These are phyloP conservation scores for Galerucella calmariensis DNA, from an alignment of 2,888 invertebrate species.

Conservation along the genomic window DNA sequence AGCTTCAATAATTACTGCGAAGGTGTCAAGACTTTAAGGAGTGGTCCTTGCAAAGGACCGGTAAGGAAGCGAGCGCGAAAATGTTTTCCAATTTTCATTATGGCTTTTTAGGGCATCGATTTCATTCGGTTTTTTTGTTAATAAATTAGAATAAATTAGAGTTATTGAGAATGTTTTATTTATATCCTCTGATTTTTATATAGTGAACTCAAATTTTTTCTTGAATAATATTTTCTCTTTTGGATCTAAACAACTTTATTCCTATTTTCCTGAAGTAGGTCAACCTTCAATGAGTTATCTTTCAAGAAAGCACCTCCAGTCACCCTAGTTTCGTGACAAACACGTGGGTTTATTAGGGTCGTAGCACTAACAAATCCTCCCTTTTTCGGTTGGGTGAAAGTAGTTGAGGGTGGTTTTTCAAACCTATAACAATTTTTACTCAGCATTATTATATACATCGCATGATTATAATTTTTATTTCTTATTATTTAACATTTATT, in stretches of 20 bases:
- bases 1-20: conserved; percentile 36
- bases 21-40: conserved; percentile 35
- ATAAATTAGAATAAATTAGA: not conserved
- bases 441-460: too few relatives aligned
- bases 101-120: conserved; percentile 9
- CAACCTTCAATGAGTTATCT: conserved; percentile 35
- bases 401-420: too few relatives aligned
- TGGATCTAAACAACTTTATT: not conserved
- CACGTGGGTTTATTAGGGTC: conserved; percentile 22
- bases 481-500: too few relatives aligned
- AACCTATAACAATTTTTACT: too few relatives aligned
- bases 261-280: conserved; percentile 34
- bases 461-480: too few relatives aligned
- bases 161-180: too few relatives aligned
- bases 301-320: conserved; percentile 21
- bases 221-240: not conserved
- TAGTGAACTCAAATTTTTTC: not conserved
- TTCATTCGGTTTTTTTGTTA: conserved; percentile 11
- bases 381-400: not conserved
- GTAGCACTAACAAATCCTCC: conserved; percentile 30
- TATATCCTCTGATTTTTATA: too few relatives aligned
- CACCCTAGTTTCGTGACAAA: conserved; percentile 29
- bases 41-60: conserved; percentile 26
- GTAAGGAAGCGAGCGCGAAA: conserved; percentile 13
- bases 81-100: conserved; percentile 15